Evolutionary conservation across 2,888 invertebrate genomes (phyloP).

Genomic region (Rhagonycha fulva): DNA sequence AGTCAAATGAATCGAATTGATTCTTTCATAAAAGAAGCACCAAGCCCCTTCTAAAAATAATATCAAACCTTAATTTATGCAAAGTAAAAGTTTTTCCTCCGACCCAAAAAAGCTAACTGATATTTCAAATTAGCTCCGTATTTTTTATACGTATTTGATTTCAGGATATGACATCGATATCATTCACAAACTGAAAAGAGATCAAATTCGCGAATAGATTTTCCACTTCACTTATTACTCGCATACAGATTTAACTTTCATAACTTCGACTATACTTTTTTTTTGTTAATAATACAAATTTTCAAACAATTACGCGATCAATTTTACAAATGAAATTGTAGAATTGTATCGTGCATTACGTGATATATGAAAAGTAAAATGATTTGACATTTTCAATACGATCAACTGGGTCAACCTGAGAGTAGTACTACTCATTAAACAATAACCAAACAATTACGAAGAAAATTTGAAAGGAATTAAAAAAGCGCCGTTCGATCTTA

Average conservation of each 20-base stretch:
- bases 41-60: background rate
- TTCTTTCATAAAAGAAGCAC: background rate
- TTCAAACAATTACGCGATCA: background rate
- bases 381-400: too few relatives aligned
- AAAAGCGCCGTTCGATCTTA: slow-evolving; percentile 12
- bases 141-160: slow-evolving; percentile 8
- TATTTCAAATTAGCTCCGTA: slow-evolving; percentile 5
- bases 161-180: slow-evolving; percentile 12
- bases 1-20: slow-evolving; percentile 7
- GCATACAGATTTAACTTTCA: background rate
- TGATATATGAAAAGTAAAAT: too few relatives aligned
- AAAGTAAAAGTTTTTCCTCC: background rate
- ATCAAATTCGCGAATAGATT: background rate
- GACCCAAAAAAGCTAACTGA: background rate
- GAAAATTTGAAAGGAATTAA: background rate
- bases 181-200: background rate
- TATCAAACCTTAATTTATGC: slow-evolving; percentile 14
- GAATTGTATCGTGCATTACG: too few relatives aligned
- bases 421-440: background rate
- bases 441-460: background rate
- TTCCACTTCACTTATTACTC: background rate
- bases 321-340: background rate
- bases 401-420: too few relatives aligned
- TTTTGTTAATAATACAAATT: background rate
- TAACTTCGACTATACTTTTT: background rate